Evolutionary conservation across 2,888 invertebrate species (phyloP), one percentile per base, ranked within the genome.

Genomic region (Timema cristinae): DNA sequence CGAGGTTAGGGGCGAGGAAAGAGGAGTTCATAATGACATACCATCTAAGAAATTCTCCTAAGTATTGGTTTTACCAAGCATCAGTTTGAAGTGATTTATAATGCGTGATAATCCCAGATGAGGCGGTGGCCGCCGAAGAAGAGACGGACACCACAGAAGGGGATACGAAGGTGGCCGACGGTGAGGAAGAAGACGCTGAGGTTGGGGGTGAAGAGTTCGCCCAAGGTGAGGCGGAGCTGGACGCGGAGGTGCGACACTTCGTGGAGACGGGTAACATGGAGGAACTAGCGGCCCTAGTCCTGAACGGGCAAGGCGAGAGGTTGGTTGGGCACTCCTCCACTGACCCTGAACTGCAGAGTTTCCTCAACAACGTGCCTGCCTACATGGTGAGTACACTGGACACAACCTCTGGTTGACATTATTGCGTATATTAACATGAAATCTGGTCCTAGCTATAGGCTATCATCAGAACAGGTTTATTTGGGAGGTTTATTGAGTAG

Each of bases 231-330:
- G 51, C 7, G 75, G 77, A 51, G 76, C 78, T n/a, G 81, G 90
- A 91, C 76, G 85, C 86, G 15, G 90, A 90, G 80, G 86, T 92
- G 59, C 85, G 87, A 71, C 85, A 86, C 76, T 84, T 92, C 76
- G 87, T 93, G 69, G 88, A 88, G 77, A 85, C 86, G 75, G 90
- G 93, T 9, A 94, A 94, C 79, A 91, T 97, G 90, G 95, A 95
- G 80, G 91, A 93, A 84, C 84, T 97, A 78, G 97, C 97, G 49
- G 89, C 92, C 69, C 84, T 97, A 78, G 95, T 97, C 13, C 84
- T 97, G 47, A 93, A 92, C 77, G 97, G 97, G 6, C 92, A 95
- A 79, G 97, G 97, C 0, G 85, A 91, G 75, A 87, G 90, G 83
- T 84, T 94, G 78, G 82, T 91, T 78, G 88, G 92, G 72, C 85